Evolutionary conservation across 2,113 vertebrate genomes (phyloP).

Genomic region (Corythornis madagascariensis): DNA sequence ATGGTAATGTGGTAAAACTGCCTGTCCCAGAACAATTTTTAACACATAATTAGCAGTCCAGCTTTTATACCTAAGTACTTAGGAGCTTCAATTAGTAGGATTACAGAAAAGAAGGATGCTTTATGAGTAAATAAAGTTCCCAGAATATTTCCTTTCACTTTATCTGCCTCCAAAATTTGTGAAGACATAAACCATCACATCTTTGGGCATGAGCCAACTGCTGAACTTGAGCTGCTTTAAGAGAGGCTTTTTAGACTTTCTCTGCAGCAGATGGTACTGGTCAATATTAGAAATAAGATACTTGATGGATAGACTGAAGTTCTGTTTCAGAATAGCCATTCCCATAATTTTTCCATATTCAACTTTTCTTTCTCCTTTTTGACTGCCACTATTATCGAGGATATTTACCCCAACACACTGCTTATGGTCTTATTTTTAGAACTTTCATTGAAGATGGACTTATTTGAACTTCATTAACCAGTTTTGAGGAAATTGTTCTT

Average conservation of each 20-base stretch:
- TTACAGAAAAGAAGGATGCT: background rate
- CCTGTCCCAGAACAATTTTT: background rate
- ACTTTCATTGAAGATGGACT: constrained; percentile 46
- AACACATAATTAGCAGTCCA: background rate
- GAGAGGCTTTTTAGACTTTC: background rate
- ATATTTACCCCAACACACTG: background rate
- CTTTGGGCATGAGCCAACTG: background rate
- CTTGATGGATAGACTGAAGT: constrained; percentile 21
- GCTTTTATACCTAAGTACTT: background rate
- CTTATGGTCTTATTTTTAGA: background rate
- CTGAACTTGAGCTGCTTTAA: background rate
- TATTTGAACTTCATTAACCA: constrained; percentile 32
- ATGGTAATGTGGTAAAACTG: background rate
- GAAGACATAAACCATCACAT: background rate
- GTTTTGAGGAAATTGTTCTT: constrained; percentile 53
- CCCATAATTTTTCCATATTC: constrained; percentile 46
- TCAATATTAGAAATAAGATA: background rate
- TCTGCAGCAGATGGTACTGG: background rate
- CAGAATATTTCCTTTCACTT: background rate
- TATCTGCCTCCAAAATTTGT: background rate
- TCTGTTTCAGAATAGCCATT: background rate
- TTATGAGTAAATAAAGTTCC: background rate
- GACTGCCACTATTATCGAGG: background rate
- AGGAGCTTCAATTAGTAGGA: background rate
- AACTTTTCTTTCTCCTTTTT: background rate